A percentile compares a stretch with the other conserved stretches of the same genome.
phyloP scores from a whole-genome alignment of 2,888 invertebrate species.

The Petrolisthes cinctipes region DNA sequence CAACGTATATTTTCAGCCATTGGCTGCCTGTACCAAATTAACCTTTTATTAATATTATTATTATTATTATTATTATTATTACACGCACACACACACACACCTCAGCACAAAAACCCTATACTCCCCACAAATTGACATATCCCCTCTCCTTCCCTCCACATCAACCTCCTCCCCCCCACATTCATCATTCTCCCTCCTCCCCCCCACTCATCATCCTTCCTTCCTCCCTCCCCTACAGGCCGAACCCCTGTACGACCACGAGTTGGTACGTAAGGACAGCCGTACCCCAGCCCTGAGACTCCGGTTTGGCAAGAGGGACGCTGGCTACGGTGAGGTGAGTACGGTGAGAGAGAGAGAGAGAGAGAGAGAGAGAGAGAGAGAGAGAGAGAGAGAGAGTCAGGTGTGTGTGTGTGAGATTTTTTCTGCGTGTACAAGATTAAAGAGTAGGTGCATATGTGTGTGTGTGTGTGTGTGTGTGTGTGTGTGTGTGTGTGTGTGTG shows the following conservation, averaged over 20 bases:
- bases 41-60: no score
- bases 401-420: neutral
- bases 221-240: conserved; percentile 12
- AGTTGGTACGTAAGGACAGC: conserved; percentile 42
- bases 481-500: no score
- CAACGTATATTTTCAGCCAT: no score
- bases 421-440: no score
- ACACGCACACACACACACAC: neutral
- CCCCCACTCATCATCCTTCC: neutral
- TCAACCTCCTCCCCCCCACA: neutral
- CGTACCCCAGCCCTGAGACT: conserved; percentile 54
- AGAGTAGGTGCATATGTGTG: no score
- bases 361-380: neutral
- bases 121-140: neutral
- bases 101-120: neutral
- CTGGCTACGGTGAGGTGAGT: conserved; percentile 42
- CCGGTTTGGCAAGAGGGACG: conserved; percentile 49
- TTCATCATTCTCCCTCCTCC: neutral
- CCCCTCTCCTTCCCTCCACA: neutral
- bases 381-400: neutral
- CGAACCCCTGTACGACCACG: conserved; percentile 37
- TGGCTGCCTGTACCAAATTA: no score
- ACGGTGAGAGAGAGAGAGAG: neutral
- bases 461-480: no score
- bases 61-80: no score